phyloP scores from a whole-genome alignment of 2,797 vertebrate genomes.

The Aotus griseimembra region DNA sequence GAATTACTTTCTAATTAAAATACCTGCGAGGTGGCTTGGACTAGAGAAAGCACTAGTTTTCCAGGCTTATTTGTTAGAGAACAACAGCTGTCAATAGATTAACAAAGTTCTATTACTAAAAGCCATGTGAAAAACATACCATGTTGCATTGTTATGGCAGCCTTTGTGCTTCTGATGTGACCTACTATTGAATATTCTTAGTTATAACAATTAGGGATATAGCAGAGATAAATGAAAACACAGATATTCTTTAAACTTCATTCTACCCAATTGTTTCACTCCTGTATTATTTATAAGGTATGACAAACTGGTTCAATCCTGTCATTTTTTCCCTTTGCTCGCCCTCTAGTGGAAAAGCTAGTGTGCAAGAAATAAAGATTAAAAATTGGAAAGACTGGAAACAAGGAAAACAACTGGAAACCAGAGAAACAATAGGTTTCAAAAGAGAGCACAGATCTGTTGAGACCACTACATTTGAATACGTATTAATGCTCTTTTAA shows the following conservation, averaged over 20 bases:
- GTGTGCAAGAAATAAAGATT: neutral
- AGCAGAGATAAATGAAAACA: neutral
- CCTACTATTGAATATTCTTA: neutral
- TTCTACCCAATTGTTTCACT: neutral
- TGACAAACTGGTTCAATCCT: neutral
- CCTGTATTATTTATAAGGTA: neutral
- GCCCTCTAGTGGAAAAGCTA: neutral
- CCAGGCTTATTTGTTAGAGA: neutral
- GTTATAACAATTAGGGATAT: neutral
- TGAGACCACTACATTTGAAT: neutral
- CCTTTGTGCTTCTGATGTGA: neutral
- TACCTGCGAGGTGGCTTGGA: neutral
- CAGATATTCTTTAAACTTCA: constrained; percentile 19
- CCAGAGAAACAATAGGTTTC: neutral
- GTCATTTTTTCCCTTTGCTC: neutral
- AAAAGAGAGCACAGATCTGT: constrained; percentile 20
- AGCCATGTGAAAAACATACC: neutral
- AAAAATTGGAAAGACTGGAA: neutral
- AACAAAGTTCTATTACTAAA: neutral
- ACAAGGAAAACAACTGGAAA: constrained; percentile 42
- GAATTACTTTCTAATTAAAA: constrained; percentile 32
- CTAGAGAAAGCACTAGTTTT: constrained; percentile 5
- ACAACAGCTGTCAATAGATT: neutral
- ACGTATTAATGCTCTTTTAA: neutral
- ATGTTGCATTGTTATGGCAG: neutral